Evolutionary conservation across 2,888 invertebrate species (phyloP).

Genomic region (Acronicta alni): DNA sequence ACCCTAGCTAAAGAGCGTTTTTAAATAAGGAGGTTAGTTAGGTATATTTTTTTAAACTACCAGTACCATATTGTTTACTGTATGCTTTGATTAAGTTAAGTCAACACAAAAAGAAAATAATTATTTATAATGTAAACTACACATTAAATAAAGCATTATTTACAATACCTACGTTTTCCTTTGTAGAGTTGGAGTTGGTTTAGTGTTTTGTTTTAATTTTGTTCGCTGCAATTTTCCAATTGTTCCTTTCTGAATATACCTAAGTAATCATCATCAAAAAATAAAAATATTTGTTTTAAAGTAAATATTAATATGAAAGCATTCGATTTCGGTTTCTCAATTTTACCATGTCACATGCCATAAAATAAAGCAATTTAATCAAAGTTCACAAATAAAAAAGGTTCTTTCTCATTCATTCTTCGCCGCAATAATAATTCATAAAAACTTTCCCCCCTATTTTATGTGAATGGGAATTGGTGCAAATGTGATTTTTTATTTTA

Average conservation of each 20-base stretch:
- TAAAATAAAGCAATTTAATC: conserved; percentile 13
- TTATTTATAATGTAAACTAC: neutral
- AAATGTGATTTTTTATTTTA: conserved; percentile 23
- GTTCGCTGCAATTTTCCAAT: conserved; percentile 1
- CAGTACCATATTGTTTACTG: neutral
- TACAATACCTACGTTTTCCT: neutral
- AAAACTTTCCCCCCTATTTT: conserved; percentile 31
- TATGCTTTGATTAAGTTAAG: neutral
- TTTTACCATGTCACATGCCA: neutral
- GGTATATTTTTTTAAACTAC: too few relatives aligned
- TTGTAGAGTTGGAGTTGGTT: conserved; percentile 1
- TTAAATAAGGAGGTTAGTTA: too few relatives aligned
- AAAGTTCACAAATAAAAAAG: conserved; percentile 41
- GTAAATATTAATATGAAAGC: neutral
- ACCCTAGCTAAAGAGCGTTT: too few relatives aligned
- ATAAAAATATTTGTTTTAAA: neutral
- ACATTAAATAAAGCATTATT: neutral
- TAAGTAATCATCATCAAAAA: too few relatives aligned
- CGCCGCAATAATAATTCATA: conserved; percentile 43
- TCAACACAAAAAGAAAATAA: neutral
- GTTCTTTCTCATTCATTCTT: conserved; percentile 33
- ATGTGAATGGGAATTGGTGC: conserved; percentile 14
- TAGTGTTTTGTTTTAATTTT: neutral
- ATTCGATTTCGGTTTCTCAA: neutral
- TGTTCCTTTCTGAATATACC: neutral